Evolutionary conservation across 2,888 invertebrate species (phyloP), one percentile per base, ranked within the genome.

Genomic region (Drosophila mettleri): DNA sequence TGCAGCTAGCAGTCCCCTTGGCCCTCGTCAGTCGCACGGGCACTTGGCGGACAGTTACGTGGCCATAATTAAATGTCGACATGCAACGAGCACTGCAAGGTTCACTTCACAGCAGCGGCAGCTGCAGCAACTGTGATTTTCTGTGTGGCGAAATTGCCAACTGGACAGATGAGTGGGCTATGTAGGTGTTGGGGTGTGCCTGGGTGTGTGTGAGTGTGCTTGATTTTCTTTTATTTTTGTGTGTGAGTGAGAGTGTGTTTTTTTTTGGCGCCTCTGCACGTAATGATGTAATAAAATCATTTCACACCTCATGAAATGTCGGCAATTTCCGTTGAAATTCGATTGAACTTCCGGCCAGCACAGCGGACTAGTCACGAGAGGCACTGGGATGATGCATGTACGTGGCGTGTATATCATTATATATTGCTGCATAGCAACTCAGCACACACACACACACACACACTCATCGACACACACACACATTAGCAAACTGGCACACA

Each of bases 241-340:
- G 16, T 18, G 22, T 24, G n/a, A n/a, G n/a, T n/a, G n/a, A n/a
- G n/a, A n/a, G n/a, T n/a, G n/a, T n/a, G n/a, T 38, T 36, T 60
- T 62, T 74, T 63, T 77, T 79, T 78, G 53, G 63, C 79, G 75
- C 79, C 79, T 60, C 65, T 77, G 80, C 83, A 88, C 86, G 86
- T 90, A 88, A 89, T 90, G 87, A 88, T 88, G 89, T 90, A 90
- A 89, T 90, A 90, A 90, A 90, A 90, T 90, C 88, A 89, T 89
- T 89, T 89, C 90, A 90, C 90, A 90, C 90, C 89, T 90, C 89
- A 90, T 90, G 89, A 90, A 90, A 89, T 89, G 89, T 80, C 88
- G 90, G 88, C 88, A 89, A 90, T 89, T 89, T 89, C 90, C 90
- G 86, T 79, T 78, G 77, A 89, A 90, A 88, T 86, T 90, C 78